Conservation (phyloP, 2,888 invertebrate species). For the Hyposoter didymator region DNA sequence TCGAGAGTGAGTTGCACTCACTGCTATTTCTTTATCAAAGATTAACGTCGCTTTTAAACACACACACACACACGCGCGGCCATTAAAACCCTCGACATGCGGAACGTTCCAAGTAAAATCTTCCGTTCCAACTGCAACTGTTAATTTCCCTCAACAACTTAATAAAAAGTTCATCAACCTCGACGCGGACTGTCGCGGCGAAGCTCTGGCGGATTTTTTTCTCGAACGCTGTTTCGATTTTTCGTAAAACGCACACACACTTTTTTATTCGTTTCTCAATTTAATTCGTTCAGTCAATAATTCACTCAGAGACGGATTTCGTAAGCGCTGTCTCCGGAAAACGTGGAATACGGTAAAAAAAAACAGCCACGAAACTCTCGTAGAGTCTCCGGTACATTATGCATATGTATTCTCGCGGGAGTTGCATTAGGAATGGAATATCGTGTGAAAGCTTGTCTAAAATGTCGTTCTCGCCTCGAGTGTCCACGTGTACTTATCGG, state of each 20-base stretch:
- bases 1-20: constrained; percentile 33
- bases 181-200: not conserved
- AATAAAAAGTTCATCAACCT: not conserved
- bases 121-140: not conserved
- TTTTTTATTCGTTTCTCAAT: not conserved
- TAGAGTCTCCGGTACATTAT: not conserved
- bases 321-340: not conserved
- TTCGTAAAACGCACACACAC: too few relatives aligned
- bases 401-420: not conserved
- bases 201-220: not conserved
- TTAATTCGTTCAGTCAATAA: not conserved
- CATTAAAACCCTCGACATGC: not conserved
- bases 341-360: not conserved
- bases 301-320: not conserved
- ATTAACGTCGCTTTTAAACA: constrained; percentile 45
- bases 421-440: constrained; percentile 8
- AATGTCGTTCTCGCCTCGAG: not conserved
- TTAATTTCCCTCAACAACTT: not conserved
- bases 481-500: constrained; percentile 34
- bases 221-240: too few relatives aligned
- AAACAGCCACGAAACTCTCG: not conserved
- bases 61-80: not conserved
- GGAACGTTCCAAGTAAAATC: not conserved
- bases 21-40: constrained; percentile 48
- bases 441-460: not conserved